phyloP scores from a whole-genome alignment of 2,797 vertebrate species.

The Xyrichtys novacula region DNA sequence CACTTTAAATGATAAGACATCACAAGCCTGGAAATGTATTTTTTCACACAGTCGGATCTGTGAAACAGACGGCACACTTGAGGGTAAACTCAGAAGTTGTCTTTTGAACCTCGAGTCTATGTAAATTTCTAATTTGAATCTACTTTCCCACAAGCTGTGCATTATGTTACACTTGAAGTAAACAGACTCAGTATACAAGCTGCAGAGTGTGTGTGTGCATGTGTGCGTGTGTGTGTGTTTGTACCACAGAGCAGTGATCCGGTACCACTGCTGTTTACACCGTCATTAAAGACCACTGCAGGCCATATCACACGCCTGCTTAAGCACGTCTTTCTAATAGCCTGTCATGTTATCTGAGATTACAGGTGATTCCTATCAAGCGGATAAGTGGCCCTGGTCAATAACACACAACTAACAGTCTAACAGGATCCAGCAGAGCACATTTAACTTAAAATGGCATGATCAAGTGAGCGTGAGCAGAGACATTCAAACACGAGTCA shows the following conservation, averaged over 20 bases:
- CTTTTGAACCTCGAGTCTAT: neutral
- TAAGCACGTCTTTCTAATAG: conserved; percentile 67
- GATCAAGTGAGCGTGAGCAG: conserved; percentile 1
- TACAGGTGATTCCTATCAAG: conserved; percentile 66
- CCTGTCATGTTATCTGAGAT: conserved; percentile 65
- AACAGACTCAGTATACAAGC: neutral
- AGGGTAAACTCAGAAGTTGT: neutral
- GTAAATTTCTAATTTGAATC: neutral
- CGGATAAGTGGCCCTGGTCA: conserved; percentile 39
- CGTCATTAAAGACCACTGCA: conserved; percentile 54
- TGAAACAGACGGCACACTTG: too few species aligned
- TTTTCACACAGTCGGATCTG: too few species aligned
- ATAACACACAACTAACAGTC: conserved; percentile 42
- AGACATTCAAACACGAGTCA: neutral
- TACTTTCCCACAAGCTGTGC: neutral
- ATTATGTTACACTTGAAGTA: neutral
- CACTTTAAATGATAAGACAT: too few species aligned
- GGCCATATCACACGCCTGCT: conserved; percentile 59
- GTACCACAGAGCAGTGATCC: conserved; percentile 37
- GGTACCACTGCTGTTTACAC: conserved; percentile 36
- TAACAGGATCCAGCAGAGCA: conserved; percentile 5
- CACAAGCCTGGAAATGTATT: too few species aligned
- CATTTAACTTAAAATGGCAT: conserved; percentile 10
- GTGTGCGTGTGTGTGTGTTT: neutral
- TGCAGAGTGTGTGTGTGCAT: neutral